phyloP scores from a whole-genome alignment of 2,888 invertebrate species.

The Metopia argyrocephala region DNA sequence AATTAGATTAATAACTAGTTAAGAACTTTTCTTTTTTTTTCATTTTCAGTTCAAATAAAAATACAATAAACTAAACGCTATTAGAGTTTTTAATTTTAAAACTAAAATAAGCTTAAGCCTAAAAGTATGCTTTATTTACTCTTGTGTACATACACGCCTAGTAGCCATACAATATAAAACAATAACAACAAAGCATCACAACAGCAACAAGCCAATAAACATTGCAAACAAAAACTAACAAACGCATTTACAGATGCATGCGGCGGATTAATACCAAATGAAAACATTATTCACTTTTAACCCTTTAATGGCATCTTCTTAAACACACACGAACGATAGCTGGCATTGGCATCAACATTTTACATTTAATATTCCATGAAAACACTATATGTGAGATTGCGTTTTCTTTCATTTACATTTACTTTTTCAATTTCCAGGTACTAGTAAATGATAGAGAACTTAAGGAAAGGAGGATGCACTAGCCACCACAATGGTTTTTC shows the following conservation, averaged over 20 bases:
- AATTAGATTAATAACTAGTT: constrained; percentile 33
- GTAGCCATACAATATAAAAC: not conserved
- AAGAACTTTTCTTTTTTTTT: not conserved
- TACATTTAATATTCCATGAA: constrained; percentile 33
- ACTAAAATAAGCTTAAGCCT: constrained; percentile 5
- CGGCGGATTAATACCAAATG: constrained; percentile 35
- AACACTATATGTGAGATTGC: constrained; percentile 48
- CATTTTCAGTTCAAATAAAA: not conserved
- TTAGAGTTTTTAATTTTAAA: not conserved
- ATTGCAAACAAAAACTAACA: constrained; percentile 22
- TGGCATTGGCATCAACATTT: not conserved
- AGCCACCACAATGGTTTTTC: constrained; percentile 55
- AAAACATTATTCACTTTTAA: constrained; percentile 52
- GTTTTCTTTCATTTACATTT: not conserved
- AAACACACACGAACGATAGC: not conserved
- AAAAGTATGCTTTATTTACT: constrained; percentile 54
- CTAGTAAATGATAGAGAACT: not conserved
- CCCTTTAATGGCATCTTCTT: constrained; percentile 49
- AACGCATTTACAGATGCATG: constrained; percentile 37
- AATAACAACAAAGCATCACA: not conserved
- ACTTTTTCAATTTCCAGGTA: not conserved
- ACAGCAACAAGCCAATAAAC: not conserved
- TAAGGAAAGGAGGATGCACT: not conserved
- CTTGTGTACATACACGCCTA: constrained; percentile 33
- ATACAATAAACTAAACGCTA: constrained; percentile 11